Percentiles rank a stretch among this genome's conserved stretches.
phyloP scores from a whole-genome alignment of 2,113 vertebrate genomes.

The Phylloscopus trochilus region DNA sequence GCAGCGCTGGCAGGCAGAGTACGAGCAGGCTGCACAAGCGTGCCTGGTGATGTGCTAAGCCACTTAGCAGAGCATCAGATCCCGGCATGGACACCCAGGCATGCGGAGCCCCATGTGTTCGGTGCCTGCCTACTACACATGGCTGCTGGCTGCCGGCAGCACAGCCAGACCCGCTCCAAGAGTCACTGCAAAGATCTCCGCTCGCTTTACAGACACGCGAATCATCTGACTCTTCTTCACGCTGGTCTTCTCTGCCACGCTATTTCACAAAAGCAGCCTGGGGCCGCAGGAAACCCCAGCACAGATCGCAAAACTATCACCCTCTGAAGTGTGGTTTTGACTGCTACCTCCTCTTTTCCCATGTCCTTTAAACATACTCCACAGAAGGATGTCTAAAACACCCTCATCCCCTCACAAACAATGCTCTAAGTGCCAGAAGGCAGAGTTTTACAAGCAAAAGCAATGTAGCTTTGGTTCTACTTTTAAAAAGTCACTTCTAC shows the following conservation, averaged over 20 bases:
- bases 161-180: fast-evolving
- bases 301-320: background rate
- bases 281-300: background rate
- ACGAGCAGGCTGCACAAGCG: background rate
- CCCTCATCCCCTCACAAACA: too few relatives aligned
- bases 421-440: background rate
- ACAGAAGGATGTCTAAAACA: background rate
- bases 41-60: background rate
- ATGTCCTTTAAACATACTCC: background rate
- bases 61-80: background rate
- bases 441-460: background rate
- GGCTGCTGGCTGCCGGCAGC: background rate
- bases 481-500: background rate
- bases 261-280: background rate
- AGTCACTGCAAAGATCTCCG: background rate
- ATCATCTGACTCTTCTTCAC: background rate
- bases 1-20: background rate
- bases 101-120: conserved; percentile 39
- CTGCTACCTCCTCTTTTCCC: background rate
- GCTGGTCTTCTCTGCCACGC: background rate
- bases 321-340: background rate
- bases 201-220: background rate
- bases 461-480: background rate
- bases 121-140: background rate
- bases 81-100: background rate